Percentiles rank a stretch among this genome's conserved stretches.
Conservation (phyloP, 2,797 vertebrate species). For the Gallinago solitaria region DNA sequence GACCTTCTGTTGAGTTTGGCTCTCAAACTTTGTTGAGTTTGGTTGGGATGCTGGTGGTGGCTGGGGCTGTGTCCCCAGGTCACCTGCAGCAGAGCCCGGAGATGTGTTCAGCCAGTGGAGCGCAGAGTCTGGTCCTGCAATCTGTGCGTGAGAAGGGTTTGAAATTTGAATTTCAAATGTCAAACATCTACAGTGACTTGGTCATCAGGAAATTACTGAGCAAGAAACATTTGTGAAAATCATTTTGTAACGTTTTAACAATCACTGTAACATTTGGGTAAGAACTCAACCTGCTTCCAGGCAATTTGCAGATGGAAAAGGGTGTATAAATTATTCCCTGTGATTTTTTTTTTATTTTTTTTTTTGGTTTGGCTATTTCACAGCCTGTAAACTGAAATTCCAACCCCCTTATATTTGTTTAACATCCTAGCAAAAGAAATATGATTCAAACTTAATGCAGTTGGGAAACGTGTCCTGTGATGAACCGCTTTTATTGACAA, state of each 20-base stretch:
- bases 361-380: neutral
- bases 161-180: neutral
- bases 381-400: neutral
- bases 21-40: neutral
- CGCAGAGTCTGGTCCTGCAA: neutral
- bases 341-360: neutral
- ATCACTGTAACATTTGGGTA: neutral
- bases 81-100: neutral
- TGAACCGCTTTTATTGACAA: neutral
- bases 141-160: neutral
- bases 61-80: neutral
- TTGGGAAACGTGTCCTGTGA: neutral
- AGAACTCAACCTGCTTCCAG: constrained; percentile 2
- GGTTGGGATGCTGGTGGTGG: neutral
- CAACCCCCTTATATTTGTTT: neutral
- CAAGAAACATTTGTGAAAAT: neutral
- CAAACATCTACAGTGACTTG: neutral
- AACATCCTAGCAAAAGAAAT: neutral
- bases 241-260: neutral
- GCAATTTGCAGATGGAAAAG: constrained; percentile 10
- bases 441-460: neutral
- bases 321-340: neutral
- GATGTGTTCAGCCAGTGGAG: neutral
- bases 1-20: neutral
- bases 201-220: constrained; percentile 12